Conservation (phyloP, 1,140 invertebrate species). For the Rhopalosiphum padi region DNA sequence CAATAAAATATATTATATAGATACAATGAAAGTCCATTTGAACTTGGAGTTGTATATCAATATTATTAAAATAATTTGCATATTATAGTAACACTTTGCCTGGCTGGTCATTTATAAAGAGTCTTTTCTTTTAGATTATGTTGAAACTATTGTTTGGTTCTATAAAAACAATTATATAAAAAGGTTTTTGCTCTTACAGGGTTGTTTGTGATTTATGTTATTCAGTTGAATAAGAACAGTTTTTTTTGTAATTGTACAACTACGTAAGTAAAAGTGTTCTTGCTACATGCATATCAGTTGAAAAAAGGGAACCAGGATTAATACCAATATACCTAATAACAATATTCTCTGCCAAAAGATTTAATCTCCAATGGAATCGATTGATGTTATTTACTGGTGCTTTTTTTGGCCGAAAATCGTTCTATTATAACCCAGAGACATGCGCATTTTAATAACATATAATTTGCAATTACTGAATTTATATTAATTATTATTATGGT, state of each 20-base stretch:
- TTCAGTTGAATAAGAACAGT: not conserved
- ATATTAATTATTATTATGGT: not conserved
- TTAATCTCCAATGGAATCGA: not conserved
- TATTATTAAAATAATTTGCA: not conserved
- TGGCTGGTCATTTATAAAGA: not conserved
- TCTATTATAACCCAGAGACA: not conserved
- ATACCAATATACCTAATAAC: not conserved
- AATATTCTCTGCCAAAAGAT: not conserved
- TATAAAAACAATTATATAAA: not conserved
- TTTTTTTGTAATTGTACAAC: not conserved
- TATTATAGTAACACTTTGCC: not conserved
- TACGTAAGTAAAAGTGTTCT: not conserved
- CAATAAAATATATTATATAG: not conserved
- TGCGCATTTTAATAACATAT: not conserved
- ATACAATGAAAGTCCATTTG: not conserved
- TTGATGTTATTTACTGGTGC: not conserved
- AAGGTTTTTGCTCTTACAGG: not conserved
- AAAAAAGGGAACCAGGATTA: not conserved
- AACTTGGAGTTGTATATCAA: not conserved
- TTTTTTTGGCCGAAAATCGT: not conserved
- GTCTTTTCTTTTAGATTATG: not conserved
- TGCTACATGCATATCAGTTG: not conserved
- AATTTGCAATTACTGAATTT: not conserved
- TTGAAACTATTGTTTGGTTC: not conserved
- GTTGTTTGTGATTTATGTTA: not conserved